Percentiles rank a stretch among this genome's conserved stretches.
Conservation (phyloP, 2,113 vertebrate species). For the Heteronetta atricapilla region DNA sequence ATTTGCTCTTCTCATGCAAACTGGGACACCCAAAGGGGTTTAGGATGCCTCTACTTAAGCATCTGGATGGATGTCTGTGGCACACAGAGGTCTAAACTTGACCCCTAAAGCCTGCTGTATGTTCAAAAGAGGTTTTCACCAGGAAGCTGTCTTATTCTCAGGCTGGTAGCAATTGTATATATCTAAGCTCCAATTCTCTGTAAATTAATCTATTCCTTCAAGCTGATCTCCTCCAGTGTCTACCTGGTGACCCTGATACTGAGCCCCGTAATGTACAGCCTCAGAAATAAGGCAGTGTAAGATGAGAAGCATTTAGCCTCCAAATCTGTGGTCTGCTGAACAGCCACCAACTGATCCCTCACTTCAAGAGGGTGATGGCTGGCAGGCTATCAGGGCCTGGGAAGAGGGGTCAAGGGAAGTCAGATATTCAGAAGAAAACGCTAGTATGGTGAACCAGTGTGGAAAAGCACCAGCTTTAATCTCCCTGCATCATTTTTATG, state of each 20-base stretch:
- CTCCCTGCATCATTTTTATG: background rate
- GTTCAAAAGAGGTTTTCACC: background rate
- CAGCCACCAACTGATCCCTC: background rate
- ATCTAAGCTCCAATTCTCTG: fast-evolving
- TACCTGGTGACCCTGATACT: slow-evolving; percentile 20
- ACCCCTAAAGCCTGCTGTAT: background rate
- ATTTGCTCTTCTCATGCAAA: background rate
- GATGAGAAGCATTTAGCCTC: background rate
- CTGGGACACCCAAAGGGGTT: background rate
- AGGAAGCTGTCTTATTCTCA: background rate
- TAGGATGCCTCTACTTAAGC: too few relatives aligned
- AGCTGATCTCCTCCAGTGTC: background rate
- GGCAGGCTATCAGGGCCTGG: fast-evolving
- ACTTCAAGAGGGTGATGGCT: background rate
- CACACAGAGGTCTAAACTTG: background rate
- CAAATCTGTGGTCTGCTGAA: background rate
- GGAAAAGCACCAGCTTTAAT: background rate
- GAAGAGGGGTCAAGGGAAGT: too few relatives aligned
- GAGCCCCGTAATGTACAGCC: slow-evolving; percentile 40
- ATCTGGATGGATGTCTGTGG: background rate
- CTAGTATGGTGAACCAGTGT: too few relatives aligned
- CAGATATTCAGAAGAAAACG: too few relatives aligned
- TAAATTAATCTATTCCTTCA: background rate
- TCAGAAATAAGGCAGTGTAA: background rate
- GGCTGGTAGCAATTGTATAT: background rate